Evolutionary conservation across 2,888 invertebrate genomes (phyloP), one percentile per base, ranked within the genome.

Genomic region (Chrysodeixis includens): DNA sequence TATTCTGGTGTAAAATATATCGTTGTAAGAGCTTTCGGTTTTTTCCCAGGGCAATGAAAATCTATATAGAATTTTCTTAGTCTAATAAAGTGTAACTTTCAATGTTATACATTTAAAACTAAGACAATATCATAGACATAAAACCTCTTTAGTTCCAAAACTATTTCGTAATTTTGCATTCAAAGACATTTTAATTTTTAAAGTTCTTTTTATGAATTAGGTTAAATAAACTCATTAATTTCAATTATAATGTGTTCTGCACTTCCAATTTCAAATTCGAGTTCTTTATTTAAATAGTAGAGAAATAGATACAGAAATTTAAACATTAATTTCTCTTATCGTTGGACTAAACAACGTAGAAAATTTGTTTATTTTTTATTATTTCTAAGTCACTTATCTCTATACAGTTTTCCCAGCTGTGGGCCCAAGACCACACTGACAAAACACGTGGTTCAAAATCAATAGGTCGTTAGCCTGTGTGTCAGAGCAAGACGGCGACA

Each of bases 371-470:
- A 5, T 35, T 35, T n/a, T n/a, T 40, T 5, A n/a, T n/a, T 40
- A 7, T 16, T 18, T 32, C n/a, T 16, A 14, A 54, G 30, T 10
- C n/a, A 18, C 8, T 30, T 40, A 20, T 40, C 12, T 22, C 2
- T 46, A 54, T 12, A 16, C 26, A 35, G 63, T 63, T 30, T 35
- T 69, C 66, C 79, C 79, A 80, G 4, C 56, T 30, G 51, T 75
- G 69, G 76, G 51, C 67, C 58, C 56, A 46, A 18, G 18, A 49
- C 18, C 46, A 18, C 20, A 20, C 62, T 35, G 40, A 62, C 56
- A 69, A 59, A 58, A 68, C 87, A 89, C 88, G 88, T 88, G 88
- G 83, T 84, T 77, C 78, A 71, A 79, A 87, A 88, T 89, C 88
- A 78, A 88, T 88, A 81, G 81, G 79, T 81, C 81, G 71, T 81